Conservation (phyloP, 2,888 invertebrate species). For the Scaptomyza flava region DNA sequence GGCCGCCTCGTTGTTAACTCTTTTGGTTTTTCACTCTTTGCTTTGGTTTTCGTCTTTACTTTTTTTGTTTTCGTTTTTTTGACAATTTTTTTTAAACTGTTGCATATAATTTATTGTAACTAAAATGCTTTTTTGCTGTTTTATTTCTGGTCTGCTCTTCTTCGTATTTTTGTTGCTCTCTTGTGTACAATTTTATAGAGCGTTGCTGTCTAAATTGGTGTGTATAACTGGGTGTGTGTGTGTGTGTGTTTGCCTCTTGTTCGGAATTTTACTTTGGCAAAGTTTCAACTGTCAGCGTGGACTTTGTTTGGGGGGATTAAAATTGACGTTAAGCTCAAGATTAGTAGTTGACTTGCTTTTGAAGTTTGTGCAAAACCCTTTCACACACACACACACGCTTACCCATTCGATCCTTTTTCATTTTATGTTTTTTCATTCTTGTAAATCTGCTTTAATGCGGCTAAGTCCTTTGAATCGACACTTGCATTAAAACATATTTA, state of each 20-base stretch:
- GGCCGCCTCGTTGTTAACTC: slow-evolving; percentile 71
- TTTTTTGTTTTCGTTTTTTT: slow-evolving; percentile 1
- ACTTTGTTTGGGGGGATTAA: slow-evolving; percentile 63
- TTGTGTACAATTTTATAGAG: slow-evolving; percentile 72
- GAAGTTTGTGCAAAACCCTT: slow-evolving; percentile 34
- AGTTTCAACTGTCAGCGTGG: slow-evolving; percentile 68
- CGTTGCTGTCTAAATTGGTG: slow-evolving; percentile 16
- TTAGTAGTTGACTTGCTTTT: slow-evolving; percentile 70
- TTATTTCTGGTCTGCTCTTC: slow-evolving; percentile 17
- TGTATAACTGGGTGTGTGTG: slow-evolving; percentile 12
- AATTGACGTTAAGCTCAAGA: slow-evolving; percentile 71
- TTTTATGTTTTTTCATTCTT: slow-evolving; percentile 1
- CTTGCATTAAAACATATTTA: slow-evolving; percentile 29
- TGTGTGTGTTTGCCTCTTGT: slow-evolving; percentile 28
- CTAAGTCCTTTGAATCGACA: slow-evolving; percentile 38
- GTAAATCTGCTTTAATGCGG: slow-evolving; percentile 25
- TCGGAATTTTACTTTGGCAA: slow-evolving; percentile 57
- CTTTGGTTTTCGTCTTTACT: slow-evolving; percentile 19
- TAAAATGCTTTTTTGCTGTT: slow-evolving; percentile 59
- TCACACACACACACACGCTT: background rate
- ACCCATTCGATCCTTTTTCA: slow-evolving; percentile 8
- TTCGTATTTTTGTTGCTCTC: slow-evolving; percentile 64
- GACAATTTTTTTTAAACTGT: slow-evolving; percentile 67
- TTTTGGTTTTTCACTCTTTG: slow-evolving; percentile 46
- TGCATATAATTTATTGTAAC: slow-evolving; percentile 80